Evolutionary conservation across 2,888 invertebrate genomes (phyloP).

Genomic region (Ptychoptera albimana): DNA sequence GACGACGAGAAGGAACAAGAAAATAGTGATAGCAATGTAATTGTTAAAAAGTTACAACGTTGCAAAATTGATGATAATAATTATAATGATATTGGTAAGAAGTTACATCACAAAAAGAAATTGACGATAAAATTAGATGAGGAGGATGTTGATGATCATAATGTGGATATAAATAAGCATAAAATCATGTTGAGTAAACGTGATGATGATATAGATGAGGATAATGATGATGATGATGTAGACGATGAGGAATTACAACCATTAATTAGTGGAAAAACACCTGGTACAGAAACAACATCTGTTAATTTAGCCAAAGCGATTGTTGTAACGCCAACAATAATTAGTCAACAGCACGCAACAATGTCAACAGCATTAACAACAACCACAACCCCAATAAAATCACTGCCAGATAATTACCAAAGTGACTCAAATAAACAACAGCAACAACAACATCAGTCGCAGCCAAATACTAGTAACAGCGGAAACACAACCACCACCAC

Average conservation of each 20-base stretch:
- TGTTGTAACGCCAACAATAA: neutral
- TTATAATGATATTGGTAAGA: too few species aligned
- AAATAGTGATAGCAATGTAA: neutral
- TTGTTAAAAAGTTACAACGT: neutral
- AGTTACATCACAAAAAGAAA: neutral
- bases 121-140: neutral
- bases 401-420: conserved; percentile 20
- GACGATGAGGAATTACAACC: conserved; percentile 29
- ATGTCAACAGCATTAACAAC: conserved; percentile 10
- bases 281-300: conserved; percentile 7
- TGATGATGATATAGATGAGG: conserved; percentile 13
- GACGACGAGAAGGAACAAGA: conserved; percentile 10
- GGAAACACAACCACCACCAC: conserved; percentile 2
- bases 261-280: conserved; percentile 15
- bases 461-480: conserved; percentile 4
- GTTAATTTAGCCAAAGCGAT: conserved; percentile 8
- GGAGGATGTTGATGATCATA: neutral
- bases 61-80: too few species aligned
- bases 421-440: conserved; percentile 8
- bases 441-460: conserved; percentile 1
- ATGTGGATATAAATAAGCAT: conserved; percentile 15
- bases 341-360: neutral
- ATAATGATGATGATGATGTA: too few species aligned
- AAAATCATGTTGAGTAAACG: conserved; percentile 17
- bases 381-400: conserved; percentile 23